phyloP scores from a whole-genome alignment of 2,888 invertebrate species.

The Drosophila imparisetae region DNA sequence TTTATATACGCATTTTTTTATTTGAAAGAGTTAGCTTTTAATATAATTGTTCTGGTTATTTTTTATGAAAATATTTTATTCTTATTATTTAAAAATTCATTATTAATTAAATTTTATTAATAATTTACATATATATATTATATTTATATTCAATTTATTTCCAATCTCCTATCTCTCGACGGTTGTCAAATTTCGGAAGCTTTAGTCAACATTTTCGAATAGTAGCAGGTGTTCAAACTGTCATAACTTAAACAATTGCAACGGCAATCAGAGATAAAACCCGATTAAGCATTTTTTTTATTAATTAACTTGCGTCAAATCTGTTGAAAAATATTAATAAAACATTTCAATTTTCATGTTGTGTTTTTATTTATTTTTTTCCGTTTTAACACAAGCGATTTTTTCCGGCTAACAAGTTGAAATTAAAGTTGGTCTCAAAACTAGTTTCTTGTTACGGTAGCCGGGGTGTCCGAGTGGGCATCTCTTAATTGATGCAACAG shows the following conservation, averaged over 20 bases:
- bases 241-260: conserved; percentile 54
- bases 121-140: neutral
- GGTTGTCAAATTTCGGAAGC: conserved; percentile 15
- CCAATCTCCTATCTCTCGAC: conserved; percentile 29
- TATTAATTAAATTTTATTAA: neutral
- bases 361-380: conserved; percentile 6
- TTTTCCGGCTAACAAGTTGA: conserved; percentile 37
- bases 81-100: no score
- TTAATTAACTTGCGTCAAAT: conserved; percentile 72
- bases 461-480: conserved; percentile 27
- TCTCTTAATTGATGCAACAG: conserved; percentile 69
- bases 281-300: conserved; percentile 30
- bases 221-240: conserved; percentile 54
- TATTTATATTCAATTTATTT: neutral
- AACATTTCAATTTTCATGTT: conserved; percentile 73
- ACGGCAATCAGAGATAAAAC: conserved; percentile 20
- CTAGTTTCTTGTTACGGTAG: conserved; percentile 45
- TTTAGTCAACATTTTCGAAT: conserved; percentile 31
- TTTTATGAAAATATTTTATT: neutral
- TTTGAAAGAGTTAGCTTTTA: no score
- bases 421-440: conserved; percentile 26
- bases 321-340: conserved; percentile 76
- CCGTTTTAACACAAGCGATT: conserved; percentile 37
- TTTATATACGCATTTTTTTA: neutral
- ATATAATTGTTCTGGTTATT: neutral